phyloP scores from a whole-genome alignment of 2,888 invertebrate species.

The Parascotia fuliginaria region DNA sequence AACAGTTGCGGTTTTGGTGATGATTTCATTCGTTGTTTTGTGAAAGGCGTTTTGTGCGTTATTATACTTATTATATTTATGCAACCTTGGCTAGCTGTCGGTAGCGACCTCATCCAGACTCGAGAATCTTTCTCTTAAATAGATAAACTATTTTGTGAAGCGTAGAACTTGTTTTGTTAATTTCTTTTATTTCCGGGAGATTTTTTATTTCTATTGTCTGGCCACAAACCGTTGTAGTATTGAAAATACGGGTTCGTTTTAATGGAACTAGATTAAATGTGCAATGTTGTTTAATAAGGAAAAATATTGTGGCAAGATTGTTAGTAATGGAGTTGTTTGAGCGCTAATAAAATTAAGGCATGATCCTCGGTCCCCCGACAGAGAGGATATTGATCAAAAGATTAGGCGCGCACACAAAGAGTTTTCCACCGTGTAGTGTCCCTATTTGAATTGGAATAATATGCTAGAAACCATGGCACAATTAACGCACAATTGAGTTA shows the following conservation, averaged over 20 bases:
- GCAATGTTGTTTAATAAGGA: constrained; percentile 12
- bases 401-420: constrained; percentile 27
- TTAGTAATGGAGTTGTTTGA: constrained; percentile 32
- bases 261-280: constrained; percentile 4
- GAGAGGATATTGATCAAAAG: constrained; percentile 32
- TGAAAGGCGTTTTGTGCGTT: constrained; percentile 50
- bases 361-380: constrained; percentile 20
- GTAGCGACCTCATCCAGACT: constrained; percentile 30
- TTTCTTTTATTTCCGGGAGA: constrained; percentile 31
- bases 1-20: constrained; percentile 45
- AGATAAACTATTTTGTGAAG: constrained; percentile 33
- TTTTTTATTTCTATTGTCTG: constrained; percentile 20
- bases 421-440: constrained; percentile 22
- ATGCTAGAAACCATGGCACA: constrained; percentile 22
- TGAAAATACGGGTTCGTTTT: constrained; percentile 9
- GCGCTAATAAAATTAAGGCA: constrained; percentile 34
- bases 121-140: constrained; percentile 37
- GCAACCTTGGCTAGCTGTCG: constrained; percentile 44
- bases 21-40: constrained; percentile 51
- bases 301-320: constrained; percentile 14
- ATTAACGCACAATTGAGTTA: constrained; percentile 28
- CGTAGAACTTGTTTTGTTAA: constrained; percentile 10
- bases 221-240: background rate
- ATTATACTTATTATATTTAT: constrained; percentile 39
- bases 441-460: constrained; percentile 17